phyloP scores from a whole-genome alignment of 2,113 vertebrate genomes.

The Chionis minor region DNA sequence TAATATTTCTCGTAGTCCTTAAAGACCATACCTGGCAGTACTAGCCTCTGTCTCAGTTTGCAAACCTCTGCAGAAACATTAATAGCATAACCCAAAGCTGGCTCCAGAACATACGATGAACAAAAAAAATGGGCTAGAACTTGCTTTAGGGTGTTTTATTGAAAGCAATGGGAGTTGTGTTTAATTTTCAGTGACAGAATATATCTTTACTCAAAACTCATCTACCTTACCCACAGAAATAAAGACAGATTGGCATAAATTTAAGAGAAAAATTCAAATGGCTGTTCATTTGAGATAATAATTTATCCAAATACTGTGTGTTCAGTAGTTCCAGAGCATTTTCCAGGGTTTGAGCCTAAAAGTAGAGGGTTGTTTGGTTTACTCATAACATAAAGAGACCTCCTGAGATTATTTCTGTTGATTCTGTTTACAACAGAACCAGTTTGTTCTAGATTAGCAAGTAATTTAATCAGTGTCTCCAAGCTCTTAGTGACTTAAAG shows the following conservation, averaged over 20 bases:
- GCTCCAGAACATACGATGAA: background rate
- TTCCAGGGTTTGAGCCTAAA: background rate
- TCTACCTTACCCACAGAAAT: background rate
- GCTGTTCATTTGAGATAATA: background rate
- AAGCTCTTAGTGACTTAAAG: slow-evolving; percentile 69
- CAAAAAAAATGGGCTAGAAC: background rate
- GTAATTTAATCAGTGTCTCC: slow-evolving; percentile 74
- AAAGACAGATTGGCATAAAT: background rate
- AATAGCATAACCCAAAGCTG: background rate
- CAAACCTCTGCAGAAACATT: background rate
- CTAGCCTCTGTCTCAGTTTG: background rate
- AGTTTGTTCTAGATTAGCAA: slow-evolving; percentile 67
- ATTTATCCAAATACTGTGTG: background rate
- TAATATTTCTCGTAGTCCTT: background rate
- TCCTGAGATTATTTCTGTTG: slow-evolving; percentile 39
- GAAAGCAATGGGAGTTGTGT: background rate
- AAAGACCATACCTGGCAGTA: background rate
- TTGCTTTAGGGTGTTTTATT: background rate
- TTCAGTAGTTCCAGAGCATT: background rate
- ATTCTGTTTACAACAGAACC: slow-evolving; percentile 69
- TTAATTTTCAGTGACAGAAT: background rate
- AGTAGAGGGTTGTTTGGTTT: background rate
- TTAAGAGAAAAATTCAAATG: slow-evolving; percentile 11
- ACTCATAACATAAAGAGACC: slow-evolving; percentile 1
- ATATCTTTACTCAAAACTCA: slow-evolving; percentile 4